Conservation (phyloP, 1,140 invertebrate genomes). For the Dendroctonus valens region DNA sequence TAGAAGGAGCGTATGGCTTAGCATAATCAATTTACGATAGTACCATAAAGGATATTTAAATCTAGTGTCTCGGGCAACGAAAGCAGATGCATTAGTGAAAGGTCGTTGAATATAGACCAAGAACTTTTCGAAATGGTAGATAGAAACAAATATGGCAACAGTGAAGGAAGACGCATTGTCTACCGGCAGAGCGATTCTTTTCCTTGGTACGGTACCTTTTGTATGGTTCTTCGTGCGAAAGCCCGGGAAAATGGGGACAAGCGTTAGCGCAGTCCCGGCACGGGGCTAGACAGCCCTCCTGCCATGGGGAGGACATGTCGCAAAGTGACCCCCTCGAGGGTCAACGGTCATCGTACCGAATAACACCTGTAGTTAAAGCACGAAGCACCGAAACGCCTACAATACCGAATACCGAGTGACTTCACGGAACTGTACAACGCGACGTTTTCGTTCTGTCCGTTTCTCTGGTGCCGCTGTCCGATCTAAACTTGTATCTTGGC, state of each 20-base stretch:
- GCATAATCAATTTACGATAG: no score
- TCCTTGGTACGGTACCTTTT: constrained; percentile 37
- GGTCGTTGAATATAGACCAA: no score
- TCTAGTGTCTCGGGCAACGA: no score
- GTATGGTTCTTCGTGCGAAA: constrained; percentile 29
- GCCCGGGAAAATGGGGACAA: constrained; percentile 31
- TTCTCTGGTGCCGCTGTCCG: constrained; percentile 23
- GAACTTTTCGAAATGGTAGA: no score
- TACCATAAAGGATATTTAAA: no score
- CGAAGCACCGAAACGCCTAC: constrained; percentile 26
- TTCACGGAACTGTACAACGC: background rate
- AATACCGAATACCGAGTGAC: constrained; percentile 13
- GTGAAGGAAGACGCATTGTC: constrained; percentile 13
- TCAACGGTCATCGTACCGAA: constrained; percentile 34
- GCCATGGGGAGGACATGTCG: constrained; percentile 37
- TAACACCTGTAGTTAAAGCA: constrained; percentile 28
- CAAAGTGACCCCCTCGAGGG: constrained; percentile 24
- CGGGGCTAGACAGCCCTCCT: constrained; percentile 38
- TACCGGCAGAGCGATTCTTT: constrained; percentile 1
- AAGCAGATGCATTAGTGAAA: no score
- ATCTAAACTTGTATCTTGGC: constrained; percentile 34
- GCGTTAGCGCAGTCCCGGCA: constrained; percentile 40
- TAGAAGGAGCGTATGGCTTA: no score
- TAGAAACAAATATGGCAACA: constrained; percentile 19
- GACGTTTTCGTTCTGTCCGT: constrained; percentile 12